phyloP scores from a whole-genome alignment of 2,113 vertebrate genomes.

The Pluvianellus socialis region DNA sequence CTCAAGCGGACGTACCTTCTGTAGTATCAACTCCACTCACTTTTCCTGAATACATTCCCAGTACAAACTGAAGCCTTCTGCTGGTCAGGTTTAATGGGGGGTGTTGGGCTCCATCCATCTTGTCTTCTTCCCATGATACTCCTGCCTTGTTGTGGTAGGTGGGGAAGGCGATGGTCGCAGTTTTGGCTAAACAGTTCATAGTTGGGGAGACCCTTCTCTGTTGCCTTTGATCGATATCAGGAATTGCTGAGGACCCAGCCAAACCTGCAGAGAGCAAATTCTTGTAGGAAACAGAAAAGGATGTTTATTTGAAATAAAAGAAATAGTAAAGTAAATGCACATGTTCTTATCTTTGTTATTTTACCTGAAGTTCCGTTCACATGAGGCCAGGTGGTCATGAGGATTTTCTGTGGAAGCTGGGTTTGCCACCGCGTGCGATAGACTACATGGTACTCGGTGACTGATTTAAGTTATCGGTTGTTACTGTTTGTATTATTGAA shows the following conservation, averaged over 20 bases:
- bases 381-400: background rate
- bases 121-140: background rate
- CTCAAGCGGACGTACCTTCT: accelerated
- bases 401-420: background rate
- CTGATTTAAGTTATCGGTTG: background rate
- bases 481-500: background rate
- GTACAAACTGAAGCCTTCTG: background rate
- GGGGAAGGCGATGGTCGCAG: background rate
- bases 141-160: background rate
- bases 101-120: background rate
- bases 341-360: background rate
- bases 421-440: background rate
- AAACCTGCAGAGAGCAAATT: background rate
- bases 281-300: background rate
- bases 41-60: background rate
- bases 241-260: background rate
- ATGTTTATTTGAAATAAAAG: background rate
- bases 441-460: background rate
- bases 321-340: background rate
- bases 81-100: background rate
- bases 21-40: background rate
- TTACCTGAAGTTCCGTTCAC: background rate
- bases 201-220: background rate
- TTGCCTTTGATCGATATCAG: background rate
- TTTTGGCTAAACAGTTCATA: background rate